A percentile compares a stretch with the other conserved stretches of the same genome.
Conservation (phyloP, 2,888 invertebrate genomes). For the Limnephilus rhombicus region DNA sequence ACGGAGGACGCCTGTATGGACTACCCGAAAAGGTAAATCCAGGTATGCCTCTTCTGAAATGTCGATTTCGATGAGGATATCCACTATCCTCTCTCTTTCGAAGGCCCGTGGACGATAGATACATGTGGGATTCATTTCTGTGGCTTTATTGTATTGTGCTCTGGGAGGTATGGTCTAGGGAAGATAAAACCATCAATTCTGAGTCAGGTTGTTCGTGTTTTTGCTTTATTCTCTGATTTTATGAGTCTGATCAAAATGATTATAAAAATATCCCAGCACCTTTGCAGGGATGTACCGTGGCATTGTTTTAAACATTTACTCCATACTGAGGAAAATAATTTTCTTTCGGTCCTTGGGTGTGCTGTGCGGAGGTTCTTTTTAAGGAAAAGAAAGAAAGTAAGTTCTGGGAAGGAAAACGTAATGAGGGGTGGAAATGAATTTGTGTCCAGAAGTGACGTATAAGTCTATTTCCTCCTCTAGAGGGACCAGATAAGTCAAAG, state of each 20-base stretch:
- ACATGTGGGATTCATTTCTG: not conserved
- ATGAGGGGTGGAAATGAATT: too few species aligned
- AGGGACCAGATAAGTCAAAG: too few species aligned
- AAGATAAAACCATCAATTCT: not conserved
- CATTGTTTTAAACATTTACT: not conserved
- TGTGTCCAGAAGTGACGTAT: too few species aligned
- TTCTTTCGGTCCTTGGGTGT: too few species aligned
- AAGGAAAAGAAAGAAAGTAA: too few species aligned
- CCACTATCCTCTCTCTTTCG: not conserved
- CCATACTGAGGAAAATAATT: too few species aligned
- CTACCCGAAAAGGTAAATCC: not conserved
- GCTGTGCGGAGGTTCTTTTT: too few species aligned
- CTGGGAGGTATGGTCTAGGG: not conserved
- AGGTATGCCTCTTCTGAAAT: not conserved
- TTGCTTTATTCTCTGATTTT: not conserved
- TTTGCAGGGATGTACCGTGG: not conserved
- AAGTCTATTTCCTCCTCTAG: too few species aligned
- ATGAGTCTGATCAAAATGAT: not conserved
- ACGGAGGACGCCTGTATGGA: not conserved
- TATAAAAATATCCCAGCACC: not conserved
- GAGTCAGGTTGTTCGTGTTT: not conserved
- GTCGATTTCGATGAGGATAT: not conserved
- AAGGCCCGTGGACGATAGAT: not conserved
- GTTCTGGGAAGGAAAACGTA: too few species aligned
- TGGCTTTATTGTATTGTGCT: slow-evolving; percentile 1